These are phyloP conservation scores for Elgaria multicarinata DNA, from an alignment of 2,113 vertebrate genomes.

Conservation along the genomic window DNA sequence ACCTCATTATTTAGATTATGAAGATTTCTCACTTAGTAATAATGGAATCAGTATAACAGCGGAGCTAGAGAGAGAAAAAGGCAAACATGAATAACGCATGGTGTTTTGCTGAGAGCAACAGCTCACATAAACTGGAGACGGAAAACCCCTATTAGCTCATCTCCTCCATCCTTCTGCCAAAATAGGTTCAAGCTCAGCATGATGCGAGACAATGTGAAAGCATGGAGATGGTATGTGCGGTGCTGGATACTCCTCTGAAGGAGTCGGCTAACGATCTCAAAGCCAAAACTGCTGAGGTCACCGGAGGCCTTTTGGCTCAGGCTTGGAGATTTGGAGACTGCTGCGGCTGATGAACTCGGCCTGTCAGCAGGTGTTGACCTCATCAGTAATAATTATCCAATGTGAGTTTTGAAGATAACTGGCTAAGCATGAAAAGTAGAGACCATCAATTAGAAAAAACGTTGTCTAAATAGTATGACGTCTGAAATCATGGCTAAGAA, in stretches of 20 bases:
- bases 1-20: conserved; percentile 39
- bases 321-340: not conserved
- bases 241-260: conserved; percentile 28
- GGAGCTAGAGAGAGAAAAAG: conserved; percentile 45
- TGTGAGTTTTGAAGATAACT: conserved; percentile 31
- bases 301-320: conserved; percentile 7
- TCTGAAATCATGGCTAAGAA: conserved; percentile 23
- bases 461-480: conserved; percentile 20
- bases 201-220: conserved; percentile 31
- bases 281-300: conserved; percentile 40
- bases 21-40: conserved; percentile 66
- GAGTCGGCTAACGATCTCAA: conserved; percentile 30
- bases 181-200: conserved; percentile 58
- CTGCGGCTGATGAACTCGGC: not conserved
- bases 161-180: conserved; percentile 37
- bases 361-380: conserved; percentile 4
- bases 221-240: conserved; percentile 11
- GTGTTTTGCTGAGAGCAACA: conserved; percentile 62
- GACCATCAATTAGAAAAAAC: conserved; percentile 20
- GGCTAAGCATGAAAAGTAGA: conserved; percentile 20
- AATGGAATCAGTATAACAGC: conserved; percentile 62
- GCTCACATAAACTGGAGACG: conserved; percentile 60
- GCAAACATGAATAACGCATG: conserved; percentile 51
- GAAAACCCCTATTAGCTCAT: conserved; percentile 67
- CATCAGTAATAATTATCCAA: conserved; percentile 10